A percentile compares a stretch with the other conserved stretches of the same genome.
Conservation (phyloP, 2,797 vertebrate genomes). For the Crocodylus rhombifer region DNA sequence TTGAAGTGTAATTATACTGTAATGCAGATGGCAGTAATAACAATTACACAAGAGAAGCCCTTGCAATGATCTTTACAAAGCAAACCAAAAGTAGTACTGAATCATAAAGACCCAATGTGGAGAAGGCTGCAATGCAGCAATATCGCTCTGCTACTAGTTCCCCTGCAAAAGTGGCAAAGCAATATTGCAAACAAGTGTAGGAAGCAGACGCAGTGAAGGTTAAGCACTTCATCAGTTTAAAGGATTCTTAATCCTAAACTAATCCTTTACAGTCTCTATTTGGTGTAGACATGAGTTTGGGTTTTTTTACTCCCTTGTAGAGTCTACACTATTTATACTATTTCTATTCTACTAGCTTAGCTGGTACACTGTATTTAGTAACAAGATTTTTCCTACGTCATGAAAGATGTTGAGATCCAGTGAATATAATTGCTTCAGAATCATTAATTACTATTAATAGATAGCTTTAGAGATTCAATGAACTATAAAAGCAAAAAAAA, state of each 20-base stretch:
- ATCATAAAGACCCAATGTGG: conserved; percentile 74
- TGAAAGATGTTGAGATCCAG: conserved; percentile 67
- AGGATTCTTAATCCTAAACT: conserved; percentile 65
- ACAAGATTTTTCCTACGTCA: conserved; percentile 68
- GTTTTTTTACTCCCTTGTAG: neutral
- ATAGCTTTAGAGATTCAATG: conserved; percentile 74
- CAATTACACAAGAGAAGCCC: conserved; percentile 81
- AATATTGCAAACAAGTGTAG: conserved; percentile 14
- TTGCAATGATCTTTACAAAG: conserved; percentile 80
- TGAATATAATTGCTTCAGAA: conserved; percentile 76
- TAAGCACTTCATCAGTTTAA: conserved; percentile 46
- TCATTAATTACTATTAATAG: conserved; percentile 82
- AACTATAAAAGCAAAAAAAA: conserved; percentile 74
- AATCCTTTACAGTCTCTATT: conserved; percentile 51
- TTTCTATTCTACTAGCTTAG: conserved; percentile 19
- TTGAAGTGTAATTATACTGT: conserved; percentile 82
- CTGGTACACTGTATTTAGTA: conserved; percentile 21
- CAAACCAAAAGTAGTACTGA: conserved; percentile 71
- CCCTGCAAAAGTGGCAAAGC: conserved; percentile 53
- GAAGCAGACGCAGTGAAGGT: conserved; percentile 58
- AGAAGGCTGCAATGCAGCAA: conserved; percentile 76
- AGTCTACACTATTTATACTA: conserved; percentile 49
- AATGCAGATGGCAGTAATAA: conserved; percentile 83
- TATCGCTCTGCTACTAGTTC: conserved; percentile 23
- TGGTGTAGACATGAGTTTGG: conserved; percentile 47